Evolutionary conservation across 2,888 invertebrate genomes (phyloP).

Genomic region (Craniophora ligustri): DNA sequence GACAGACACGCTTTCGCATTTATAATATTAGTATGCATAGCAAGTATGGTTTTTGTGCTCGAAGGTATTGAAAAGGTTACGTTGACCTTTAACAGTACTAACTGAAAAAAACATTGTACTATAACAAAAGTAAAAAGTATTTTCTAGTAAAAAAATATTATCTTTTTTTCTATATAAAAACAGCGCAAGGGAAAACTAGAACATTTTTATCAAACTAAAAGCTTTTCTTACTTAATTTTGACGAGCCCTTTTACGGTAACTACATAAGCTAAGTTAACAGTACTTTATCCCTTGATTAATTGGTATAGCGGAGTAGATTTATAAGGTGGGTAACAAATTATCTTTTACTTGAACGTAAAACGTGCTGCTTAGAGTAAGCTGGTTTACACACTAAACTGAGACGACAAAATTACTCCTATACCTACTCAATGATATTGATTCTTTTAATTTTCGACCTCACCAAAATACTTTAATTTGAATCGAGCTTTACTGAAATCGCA

Average conservation of each 20-base stretch:
- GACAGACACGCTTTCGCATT: too few species aligned
- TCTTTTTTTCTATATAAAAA: too few species aligned
- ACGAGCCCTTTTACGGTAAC: neutral
- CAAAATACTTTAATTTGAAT: too few species aligned
- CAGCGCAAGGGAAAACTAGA: neutral
- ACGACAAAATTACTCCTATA: neutral
- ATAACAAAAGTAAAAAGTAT: too few species aligned
- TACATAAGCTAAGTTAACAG: conserved; percentile 8
- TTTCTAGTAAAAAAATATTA: too few species aligned
- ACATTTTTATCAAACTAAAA: conserved; percentile 11
- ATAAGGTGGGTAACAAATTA: conserved; percentile 46
- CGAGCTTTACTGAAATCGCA: too few species aligned
- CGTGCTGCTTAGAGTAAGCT: conserved; percentile 26
- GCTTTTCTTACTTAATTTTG: conserved; percentile 1
- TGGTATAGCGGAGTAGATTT: conserved; percentile 39
- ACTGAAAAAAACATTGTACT: neutral
- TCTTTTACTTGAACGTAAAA: conserved; percentile 24
- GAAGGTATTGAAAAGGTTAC: too few species aligned
- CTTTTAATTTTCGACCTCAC: too few species aligned
- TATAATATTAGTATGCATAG: too few species aligned
- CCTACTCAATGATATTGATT: too few species aligned
- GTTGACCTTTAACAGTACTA: neutral
- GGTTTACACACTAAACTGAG: conserved; percentile 25
- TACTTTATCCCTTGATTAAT: conserved; percentile 34
- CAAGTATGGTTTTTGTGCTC: too few species aligned